phyloP scores from a whole-genome alignment of 2,797 vertebrate species.

The Sorex maritimensis region DNA sequence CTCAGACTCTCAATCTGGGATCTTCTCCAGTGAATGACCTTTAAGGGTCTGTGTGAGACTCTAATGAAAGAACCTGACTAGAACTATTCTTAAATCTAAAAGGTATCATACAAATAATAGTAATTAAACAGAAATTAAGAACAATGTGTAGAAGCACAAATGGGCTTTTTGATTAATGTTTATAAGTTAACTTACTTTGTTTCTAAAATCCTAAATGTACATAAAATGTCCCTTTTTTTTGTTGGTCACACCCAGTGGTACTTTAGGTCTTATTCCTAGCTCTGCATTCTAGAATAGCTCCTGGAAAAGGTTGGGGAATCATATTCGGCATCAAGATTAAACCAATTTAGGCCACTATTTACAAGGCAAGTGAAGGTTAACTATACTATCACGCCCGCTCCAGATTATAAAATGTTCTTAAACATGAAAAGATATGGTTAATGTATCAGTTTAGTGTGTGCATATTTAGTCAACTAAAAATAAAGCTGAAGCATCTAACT shows the following conservation, averaged over 20 bases:
- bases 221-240: neutral
- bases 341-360: no score
- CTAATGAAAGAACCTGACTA: neutral
- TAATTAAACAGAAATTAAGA: neutral
- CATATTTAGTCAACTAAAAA: neutral
- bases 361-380: no score
- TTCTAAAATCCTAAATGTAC: neutral
- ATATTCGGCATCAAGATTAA: no score
- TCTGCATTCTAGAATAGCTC: no score
- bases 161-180: accelerated
- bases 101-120: neutral
- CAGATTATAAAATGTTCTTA: neutral
- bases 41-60: neutral
- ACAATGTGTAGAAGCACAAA: neutral
- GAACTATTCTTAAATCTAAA: accelerated
- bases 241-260: no score
- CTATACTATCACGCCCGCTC: no score
- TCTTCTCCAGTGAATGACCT: neutral
- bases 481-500: neutral
- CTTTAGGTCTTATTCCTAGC: no score
- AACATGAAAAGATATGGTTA: neutral
- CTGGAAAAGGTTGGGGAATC: no score
- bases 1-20: accelerated
- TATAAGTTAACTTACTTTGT: neutral
- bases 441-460: neutral